Base-by-base conservation (phyloP, 2,888 invertebrate genomes). In the Tortricodes alternella region DNA sequence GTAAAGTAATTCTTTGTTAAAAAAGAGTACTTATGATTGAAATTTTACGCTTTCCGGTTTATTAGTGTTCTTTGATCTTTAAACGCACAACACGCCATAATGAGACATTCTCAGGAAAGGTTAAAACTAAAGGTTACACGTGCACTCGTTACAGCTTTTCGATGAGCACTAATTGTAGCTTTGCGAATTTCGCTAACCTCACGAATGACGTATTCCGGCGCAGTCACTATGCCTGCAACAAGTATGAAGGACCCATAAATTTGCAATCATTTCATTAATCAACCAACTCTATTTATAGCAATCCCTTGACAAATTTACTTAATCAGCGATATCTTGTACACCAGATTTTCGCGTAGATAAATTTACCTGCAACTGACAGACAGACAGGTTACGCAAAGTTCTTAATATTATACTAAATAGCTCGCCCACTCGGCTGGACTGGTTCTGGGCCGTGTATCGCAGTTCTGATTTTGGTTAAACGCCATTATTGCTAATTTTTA, bases 371-470 rank as follows among this genome's bases (percentile, higher is more conserved):
- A 39, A 23, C 48, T 34, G 43, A 41, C 18, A 37, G 51, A 44
- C 51, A 53, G 58, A 52, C 57, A 46, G 24, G 48, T 60, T 56
- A 56, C 59, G 59, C 49, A 56, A 56, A 53, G 56, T 48, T 41
- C 46, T 46, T 51, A 21, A 53, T 50, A 59, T 55, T 55, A 52
- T 48, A 48, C 58, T 48, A 56, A 50, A 55, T 55, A 55, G 44
- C 18, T 29, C 43, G 44, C 56, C 56, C 49, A 56, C 56, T 29
- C 49, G 3, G 8, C 49, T 13, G 29, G 13, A 43, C 49, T 29
- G 34, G 53, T 46, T 38, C 13, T n/a, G n/a, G 0, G 19, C 41
- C 32, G n/a, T 11, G 19, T 38, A 41, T 8, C 35, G 46, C 23
- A 34, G 27, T 32, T 15, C 9, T 16, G 46, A 19, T 8, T 48